Percentiles rank a stretch among this genome's conserved stretches.
Conservation (phyloP, 2,888 invertebrate genomes). For the Drosophila atripex region DNA sequence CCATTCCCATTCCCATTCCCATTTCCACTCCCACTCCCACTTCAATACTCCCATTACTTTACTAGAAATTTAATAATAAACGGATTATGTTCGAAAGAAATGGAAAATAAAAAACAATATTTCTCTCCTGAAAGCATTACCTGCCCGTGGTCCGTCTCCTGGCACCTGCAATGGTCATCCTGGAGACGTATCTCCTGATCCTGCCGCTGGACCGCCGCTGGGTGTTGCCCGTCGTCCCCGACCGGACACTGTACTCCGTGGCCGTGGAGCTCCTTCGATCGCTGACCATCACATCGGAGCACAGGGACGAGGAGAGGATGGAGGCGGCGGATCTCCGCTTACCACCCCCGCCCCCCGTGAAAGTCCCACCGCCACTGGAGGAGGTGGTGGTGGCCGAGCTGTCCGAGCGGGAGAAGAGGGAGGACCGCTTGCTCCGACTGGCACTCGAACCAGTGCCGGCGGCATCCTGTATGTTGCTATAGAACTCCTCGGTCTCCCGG, state of each 20-base stretch:
- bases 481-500: slow-evolving; percentile 82
- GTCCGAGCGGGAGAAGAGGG: slow-evolving; percentile 83
- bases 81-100: neutral
- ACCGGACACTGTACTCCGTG: slow-evolving; percentile 80
- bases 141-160: slow-evolving; percentile 84
- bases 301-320: slow-evolving; percentile 83
- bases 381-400: slow-evolving; percentile 84
- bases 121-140: slow-evolving; percentile 63
- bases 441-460: slow-evolving; percentile 68
- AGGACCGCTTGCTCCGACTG: slow-evolving; percentile 81
- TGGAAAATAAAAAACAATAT: neutral
- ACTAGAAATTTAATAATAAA: slow-evolving; percentile 2
- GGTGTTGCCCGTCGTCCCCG: slow-evolving; percentile 47
- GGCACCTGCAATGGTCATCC: slow-evolving; percentile 83
- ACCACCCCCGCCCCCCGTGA: slow-evolving; percentile 67
- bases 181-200: slow-evolving; percentile 81
- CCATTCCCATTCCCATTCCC: neutral
- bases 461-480: slow-evolving; percentile 82
- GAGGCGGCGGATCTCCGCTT: slow-evolving; percentile 83
- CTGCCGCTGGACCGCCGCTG: slow-evolving; percentile 78
- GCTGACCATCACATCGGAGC: slow-evolving; percentile 81
- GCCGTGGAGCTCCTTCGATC: slow-evolving; percentile 83
- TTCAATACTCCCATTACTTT: neutral
- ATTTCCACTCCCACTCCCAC: no score
- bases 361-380: slow-evolving; percentile 81